Evolutionary conservation across 2,888 invertebrate species (phyloP).

Genomic region (Thelaira solivaga): DNA sequence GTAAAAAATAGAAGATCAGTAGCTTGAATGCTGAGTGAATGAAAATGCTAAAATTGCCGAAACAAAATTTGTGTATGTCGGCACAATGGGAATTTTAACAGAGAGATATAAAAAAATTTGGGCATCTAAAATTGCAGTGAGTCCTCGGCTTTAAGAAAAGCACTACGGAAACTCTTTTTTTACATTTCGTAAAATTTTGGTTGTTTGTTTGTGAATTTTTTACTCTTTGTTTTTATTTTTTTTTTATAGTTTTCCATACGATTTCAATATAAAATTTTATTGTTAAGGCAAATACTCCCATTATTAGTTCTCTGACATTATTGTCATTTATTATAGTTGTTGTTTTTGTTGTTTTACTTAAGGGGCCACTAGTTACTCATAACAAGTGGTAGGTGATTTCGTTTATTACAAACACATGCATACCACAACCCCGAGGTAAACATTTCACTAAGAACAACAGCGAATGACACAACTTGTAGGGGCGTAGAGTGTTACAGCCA

Average conservation of each 20-base stretch:
- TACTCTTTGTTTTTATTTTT: constrained; percentile 15
- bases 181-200: neutral
- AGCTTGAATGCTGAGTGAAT: too few relatives aligned
- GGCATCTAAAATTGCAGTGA: neutral
- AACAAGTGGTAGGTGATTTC: constrained; percentile 38
- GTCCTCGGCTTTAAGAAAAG: neutral
- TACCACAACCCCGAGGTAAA: too few relatives aligned
- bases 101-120: too few relatives aligned
- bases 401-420: too few relatives aligned
- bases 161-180: neutral
- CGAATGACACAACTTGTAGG: too few relatives aligned
- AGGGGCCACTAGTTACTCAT: constrained; percentile 37
- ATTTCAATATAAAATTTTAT: constrained; percentile 27
- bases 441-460: too few relatives aligned
- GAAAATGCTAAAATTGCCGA: too few relatives aligned
- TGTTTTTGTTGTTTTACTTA: constrained; percentile 18
- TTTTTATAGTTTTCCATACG: too few relatives aligned
- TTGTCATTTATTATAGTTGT: constrained; percentile 15
- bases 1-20: too few relatives aligned
- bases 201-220: neutral
- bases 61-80: too few relatives aligned
- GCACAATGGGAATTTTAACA: too few relatives aligned
- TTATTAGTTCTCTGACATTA: constrained; percentile 57
- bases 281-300: constrained; percentile 56
- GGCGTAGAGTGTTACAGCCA: too few relatives aligned